Base-by-base conservation (phyloP, 2,113 vertebrate species). In the Scomber colias region DNA sequence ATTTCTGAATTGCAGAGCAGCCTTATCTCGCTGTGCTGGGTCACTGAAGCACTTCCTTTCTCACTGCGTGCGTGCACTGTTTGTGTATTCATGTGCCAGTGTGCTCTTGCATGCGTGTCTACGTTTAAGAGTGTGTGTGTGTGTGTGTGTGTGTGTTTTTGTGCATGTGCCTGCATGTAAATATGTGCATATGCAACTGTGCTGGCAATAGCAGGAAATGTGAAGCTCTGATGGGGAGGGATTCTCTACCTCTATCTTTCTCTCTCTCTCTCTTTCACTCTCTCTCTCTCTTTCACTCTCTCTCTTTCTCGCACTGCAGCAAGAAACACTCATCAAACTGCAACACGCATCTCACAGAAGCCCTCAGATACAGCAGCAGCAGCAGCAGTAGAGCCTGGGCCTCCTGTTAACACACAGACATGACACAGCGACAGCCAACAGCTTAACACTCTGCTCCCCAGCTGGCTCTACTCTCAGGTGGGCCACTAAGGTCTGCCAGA, bases 291-390 rank as follows among this genome's bases (percentile, higher is more conserved):
- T 87, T 73, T 88, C 92, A 27, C 67, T 65, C 67, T 59, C 87
- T 71, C 57, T 84, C 87, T 87, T 75, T 88, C 92, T 92, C 88
- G 80, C 91, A 94, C 87, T 94, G 92, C 92, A 94, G 91, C 88
- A 94, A 92, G 92, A 93, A 92, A 90, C 88, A 91, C 92, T 94
- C 90, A 93, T 94, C 92, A 94, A 92, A 94, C 91, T 93, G 93
- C 92, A 93, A 92, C 90, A 90, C 91, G 66, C 92, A 93, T 94
- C 92, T 90, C 88, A 54, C 85, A 85, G 72, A 86, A 92, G 85
- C 85, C 79, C 84, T 91, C 84, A 75, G 89, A 90, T 89, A 85
- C 87, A 90, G 88, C 89, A 88, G 85, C 76, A 75, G 79, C 63
- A 68, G 84, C 77, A 75, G 70, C 67, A 73, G 81, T 24, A 70